These are phyloP conservation scores for Cygnus buccinator DNA, from an alignment of 2,113 vertebrate species.

Conservation along the genomic window DNA sequence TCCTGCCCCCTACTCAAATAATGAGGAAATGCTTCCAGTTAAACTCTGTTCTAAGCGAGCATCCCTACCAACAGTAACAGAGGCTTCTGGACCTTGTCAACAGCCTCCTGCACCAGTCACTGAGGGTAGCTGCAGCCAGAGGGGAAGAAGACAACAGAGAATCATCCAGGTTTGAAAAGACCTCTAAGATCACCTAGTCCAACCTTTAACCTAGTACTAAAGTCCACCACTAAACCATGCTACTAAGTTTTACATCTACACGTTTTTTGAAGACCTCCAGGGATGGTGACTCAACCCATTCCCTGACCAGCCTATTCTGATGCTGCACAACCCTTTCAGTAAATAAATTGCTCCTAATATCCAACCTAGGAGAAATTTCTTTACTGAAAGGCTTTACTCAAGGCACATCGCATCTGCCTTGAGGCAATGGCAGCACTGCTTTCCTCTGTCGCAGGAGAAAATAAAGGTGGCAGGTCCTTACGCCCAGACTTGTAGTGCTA, in stretches of 20 bases:
- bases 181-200: no score
- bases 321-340: no score
- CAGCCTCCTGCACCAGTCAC: rapidly evolving
- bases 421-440: not conserved
- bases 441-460: not conserved
- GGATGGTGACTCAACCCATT: no score
- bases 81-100: not conserved
- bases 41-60: not conserved
- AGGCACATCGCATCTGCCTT: not conserved
- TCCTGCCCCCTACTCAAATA: rapidly evolving
- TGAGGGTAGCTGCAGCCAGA: not conserved
- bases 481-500: not conserved
- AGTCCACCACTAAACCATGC: no score
- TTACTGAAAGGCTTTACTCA: no score
- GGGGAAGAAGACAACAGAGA: not conserved
- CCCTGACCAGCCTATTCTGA: no score
- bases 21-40: not conserved
- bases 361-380: no score
- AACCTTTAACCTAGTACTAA: no score
- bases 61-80: not conserved
- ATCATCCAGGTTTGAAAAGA: no score
- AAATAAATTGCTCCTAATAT: no score
- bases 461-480: not conserved
- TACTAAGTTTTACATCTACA: no score
- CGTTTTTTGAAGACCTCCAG: no score